Percentiles rank a stretch among this genome's conserved stretches.
Evolutionary conservation across 2,113 vertebrate species (phyloP).

Genomic region (Thalassoma bifasciatum): DNA sequence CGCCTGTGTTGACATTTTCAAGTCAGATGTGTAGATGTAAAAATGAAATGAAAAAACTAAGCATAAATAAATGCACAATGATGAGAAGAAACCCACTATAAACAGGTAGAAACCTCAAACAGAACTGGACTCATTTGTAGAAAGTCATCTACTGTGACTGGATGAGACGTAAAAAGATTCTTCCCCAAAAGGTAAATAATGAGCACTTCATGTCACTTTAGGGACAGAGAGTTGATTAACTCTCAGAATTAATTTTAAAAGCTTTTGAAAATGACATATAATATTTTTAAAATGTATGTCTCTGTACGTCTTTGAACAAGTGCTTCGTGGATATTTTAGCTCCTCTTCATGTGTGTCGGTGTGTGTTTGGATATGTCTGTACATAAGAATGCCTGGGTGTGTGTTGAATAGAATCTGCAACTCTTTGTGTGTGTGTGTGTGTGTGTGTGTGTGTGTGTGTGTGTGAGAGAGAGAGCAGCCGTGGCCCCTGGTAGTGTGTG

Average conservation of each 20-base stretch:
- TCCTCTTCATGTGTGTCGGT: slow-evolving; percentile 10
- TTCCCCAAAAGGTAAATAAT: too few species aligned
- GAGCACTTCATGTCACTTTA: background rate
- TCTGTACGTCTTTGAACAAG: slow-evolving; percentile 6
- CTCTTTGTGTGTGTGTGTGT: slow-evolving; percentile 23
- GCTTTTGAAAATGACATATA: background rate
- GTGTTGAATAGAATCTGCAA: slow-evolving; percentile 38
- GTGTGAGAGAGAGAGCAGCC: slow-evolving; percentile 56
- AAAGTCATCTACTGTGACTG: too few species aligned
- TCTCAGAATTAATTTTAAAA: background rate
- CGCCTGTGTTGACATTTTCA: too few species aligned
- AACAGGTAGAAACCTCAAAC: too few species aligned
- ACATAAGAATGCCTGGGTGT: slow-evolving; percentile 53
- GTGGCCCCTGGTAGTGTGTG: slow-evolving; percentile 73
- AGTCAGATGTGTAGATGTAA: too few species aligned
- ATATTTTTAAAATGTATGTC: background rate
- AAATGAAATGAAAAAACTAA: too few species aligned
- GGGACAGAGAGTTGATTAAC: background rate
- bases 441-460: slow-evolving; percentile 37
- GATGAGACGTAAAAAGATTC: too few species aligned
- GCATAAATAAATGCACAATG: too few species aligned
- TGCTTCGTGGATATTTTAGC: background rate
- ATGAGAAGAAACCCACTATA: too few species aligned
- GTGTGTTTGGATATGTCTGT: slow-evolving; percentile 44
- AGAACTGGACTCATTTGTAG: too few species aligned